phyloP scores from a whole-genome alignment of 1,140 invertebrate species.

The Caligus rogercresseyi region DNA sequence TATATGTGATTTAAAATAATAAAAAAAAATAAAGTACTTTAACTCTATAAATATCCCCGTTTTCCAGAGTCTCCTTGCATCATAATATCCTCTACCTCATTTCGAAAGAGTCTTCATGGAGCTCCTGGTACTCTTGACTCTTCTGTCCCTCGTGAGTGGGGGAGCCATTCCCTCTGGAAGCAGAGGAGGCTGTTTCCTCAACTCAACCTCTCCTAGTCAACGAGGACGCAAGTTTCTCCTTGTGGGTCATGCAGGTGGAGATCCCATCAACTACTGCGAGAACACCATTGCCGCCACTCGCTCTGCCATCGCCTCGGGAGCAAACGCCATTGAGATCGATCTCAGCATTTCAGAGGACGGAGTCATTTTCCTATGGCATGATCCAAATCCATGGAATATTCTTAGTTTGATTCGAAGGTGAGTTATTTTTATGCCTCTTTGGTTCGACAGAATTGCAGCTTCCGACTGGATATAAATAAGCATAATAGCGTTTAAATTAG shows the following conservation, averaged over 20 bases:
- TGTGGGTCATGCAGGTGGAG: constrained; percentile 14
- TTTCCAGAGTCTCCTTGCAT: too few relatives aligned
- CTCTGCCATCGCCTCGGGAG: neutral
- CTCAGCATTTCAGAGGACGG: constrained; percentile 7
- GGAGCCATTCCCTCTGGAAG: neutral
- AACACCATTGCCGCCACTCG: constrained; percentile 8
- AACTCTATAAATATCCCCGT: too few relatives aligned
- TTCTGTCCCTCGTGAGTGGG: too few relatives aligned
- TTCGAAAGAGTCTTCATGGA: too few relatives aligned
- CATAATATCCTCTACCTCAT: too few relatives aligned
- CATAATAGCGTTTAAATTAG: too few relatives aligned
- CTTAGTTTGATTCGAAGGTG: constrained; percentile 3
- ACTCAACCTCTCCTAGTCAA: neutral
- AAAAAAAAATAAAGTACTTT: too few relatives aligned
- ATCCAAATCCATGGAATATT: constrained; percentile 3
- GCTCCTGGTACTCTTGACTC: too few relatives aligned
- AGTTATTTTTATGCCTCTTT: too few relatives aligned
- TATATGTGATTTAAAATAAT: too few relatives aligned
- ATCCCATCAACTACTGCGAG: constrained; percentile 13
- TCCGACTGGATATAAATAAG: too few relatives aligned
- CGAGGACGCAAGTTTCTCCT: neutral
- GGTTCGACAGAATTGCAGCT: too few relatives aligned
- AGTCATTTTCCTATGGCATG: constrained; percentile 12
- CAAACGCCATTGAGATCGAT: constrained; percentile 17
- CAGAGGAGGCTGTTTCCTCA: neutral